Base-by-base conservation (phyloP, 2,797 vertebrate genomes). In the Carduelis carduelis region DNA sequence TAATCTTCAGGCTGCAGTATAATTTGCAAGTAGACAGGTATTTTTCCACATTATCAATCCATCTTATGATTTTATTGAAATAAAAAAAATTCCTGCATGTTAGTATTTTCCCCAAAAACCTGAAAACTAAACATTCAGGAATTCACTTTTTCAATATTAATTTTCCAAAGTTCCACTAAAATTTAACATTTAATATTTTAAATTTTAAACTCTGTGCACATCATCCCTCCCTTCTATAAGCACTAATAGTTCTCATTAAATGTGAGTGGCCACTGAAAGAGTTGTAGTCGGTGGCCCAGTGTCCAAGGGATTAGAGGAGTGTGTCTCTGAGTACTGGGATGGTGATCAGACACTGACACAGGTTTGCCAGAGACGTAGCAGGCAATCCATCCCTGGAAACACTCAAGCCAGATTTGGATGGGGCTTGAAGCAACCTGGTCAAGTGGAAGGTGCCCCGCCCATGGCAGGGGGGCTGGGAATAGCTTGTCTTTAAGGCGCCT, bases 261-360 rank as follows among this genome's bases (percentile, higher is more conserved):
- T 1, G 43, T 34, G 43, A 17, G 26, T 34, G 37, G 43, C 24
- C 2, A 9, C n/a, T 32, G 30, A 21, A 16, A 49, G 37, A 63
- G 21, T 0, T 59, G 50, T 3, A 22, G 16, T 19, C 30, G 24
- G 15, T 1, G 6, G 44, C 34, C 35, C 34, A 8, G 4, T 12
- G 46, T 20, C 46, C 34, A 59, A 47, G 23, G 11, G 27, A 52
- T 21, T 19, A 19, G 12, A 47, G 20, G 46, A 59, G 57, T 1
- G 4, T 27, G 28, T 21, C 57, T 53, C 34, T 15, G 18, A 26
- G 5, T 22, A 12, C 0, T 7, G 22, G 22, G 8, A 37, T 21
- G 35, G 23, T 26, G 6, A 22, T 14, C 12, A 23, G 46, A 37
- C 39, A 35, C 11, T 26, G 44, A 37, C 30, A 47, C 13, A 37